Evolutionary conservation across 2,888 invertebrate species (phyloP).

Genomic region (Agrochola circellaris): DNA sequence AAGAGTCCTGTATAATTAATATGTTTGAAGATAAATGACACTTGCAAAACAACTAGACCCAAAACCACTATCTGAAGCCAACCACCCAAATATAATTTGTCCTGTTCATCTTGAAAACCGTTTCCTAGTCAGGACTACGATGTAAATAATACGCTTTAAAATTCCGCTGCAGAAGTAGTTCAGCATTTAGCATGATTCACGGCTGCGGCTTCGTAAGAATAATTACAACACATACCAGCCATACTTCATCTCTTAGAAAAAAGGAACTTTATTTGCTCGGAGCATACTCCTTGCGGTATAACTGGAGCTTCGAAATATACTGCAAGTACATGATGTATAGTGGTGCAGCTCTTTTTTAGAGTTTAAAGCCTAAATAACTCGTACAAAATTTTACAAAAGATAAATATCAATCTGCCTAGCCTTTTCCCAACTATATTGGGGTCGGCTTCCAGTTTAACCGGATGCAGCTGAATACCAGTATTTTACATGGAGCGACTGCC

Average conservation of each 20-base stretch:
- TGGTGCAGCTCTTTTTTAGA: neutral
- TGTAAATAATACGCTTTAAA: constrained; percentile 38
- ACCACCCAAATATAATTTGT: too few species aligned
- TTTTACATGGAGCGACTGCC: too few species aligned
- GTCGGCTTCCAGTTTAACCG: too few species aligned
- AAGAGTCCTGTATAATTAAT: neutral
- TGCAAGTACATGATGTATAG: neutral
- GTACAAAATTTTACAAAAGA: too few species aligned
- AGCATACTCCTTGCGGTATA: constrained; percentile 22
- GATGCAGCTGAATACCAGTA: too few species aligned
- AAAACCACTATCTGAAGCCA: neutral
- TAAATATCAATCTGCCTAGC: too few species aligned
- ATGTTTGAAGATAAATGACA: neutral
- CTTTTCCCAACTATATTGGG: too few species aligned
- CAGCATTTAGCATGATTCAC: constrained; percentile 54
- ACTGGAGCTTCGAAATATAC: constrained; percentile 15
- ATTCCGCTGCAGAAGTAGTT: constrained; percentile 38
- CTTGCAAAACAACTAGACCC: neutral
- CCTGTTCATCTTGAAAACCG: constrained; percentile 8
- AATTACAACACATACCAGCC: constrained; percentile 54
- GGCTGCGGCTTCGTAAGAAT: constrained; percentile 53
- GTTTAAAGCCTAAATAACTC: neutral
- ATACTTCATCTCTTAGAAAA: constrained; percentile 52
- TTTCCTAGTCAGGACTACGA: constrained; percentile 8
- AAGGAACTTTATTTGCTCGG: constrained; percentile 27